Conservation (phyloP, 2,797 vertebrate genomes). For the Galaxias olidus region DNA sequence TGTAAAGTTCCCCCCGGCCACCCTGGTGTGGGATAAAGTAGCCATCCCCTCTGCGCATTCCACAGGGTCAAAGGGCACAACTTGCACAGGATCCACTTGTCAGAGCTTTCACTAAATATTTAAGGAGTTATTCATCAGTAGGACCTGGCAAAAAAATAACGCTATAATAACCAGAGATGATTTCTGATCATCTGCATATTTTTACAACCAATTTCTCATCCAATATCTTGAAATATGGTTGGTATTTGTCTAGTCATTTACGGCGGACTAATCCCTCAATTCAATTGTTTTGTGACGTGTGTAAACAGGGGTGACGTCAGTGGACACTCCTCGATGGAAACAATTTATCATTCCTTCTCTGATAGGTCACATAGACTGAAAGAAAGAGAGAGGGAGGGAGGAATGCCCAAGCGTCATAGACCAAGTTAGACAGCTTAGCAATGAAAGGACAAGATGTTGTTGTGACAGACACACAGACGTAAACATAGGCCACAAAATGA, state of each 20-base stretch:
- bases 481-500: slow-evolving; percentile 6
- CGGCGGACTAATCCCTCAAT: background rate
- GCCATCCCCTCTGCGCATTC: slow-evolving; percentile 18
- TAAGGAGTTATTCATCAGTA: too few species aligned
- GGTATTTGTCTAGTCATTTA: too few species aligned
- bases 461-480: background rate
- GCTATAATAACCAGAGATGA: too few species aligned
- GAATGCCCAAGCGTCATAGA: slow-evolving; percentile 20
- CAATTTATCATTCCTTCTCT: slow-evolving; percentile 15
- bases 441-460: slow-evolving; percentile 49
- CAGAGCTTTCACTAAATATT: background rate
- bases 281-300: background rate
- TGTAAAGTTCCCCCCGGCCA: background rate
- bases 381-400: background rate
- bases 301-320: background rate
- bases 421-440: slow-evolving; percentile 43
- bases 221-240: too few species aligned
- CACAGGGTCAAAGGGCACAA: slow-evolving; percentile 36
- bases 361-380: background rate
- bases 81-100: slow-evolving; percentile 28
- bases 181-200: too few species aligned
- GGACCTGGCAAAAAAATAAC: too few species aligned
- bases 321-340: slow-evolving; percentile 28
- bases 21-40: background rate
- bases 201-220: too few species aligned